Percentiles rank a stretch among this genome's conserved stretches.
Conservation (phyloP, 2,113 vertebrate genomes). For the Apaloderma vittatum region DNA sequence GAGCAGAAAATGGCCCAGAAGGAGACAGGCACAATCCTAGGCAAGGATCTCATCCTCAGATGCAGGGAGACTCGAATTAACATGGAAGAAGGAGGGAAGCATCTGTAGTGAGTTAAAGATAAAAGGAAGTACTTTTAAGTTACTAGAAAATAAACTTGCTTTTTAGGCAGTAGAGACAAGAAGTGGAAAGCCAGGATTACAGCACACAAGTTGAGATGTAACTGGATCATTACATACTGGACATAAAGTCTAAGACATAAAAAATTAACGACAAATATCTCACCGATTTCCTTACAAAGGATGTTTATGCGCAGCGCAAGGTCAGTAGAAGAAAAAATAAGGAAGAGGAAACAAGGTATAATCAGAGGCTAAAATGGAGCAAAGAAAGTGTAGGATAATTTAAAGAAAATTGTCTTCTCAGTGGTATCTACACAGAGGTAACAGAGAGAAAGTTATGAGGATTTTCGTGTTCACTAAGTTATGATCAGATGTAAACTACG, state of each 20-base stretch:
- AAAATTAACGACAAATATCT: constrained; percentile 39
- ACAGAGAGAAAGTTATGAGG: neutral
- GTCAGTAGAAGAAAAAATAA: neutral
- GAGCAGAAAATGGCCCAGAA: neutral
- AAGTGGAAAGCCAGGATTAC: neutral
- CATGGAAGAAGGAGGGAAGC: neutral
- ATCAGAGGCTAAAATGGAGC: neutral
- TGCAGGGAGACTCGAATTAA: neutral
- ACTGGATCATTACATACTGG: constrained; percentile 25
- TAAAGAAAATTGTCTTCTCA: neutral
- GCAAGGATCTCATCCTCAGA: neutral
- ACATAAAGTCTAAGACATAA: constrained; percentile 25
- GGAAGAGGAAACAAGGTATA: neutral
- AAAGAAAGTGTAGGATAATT: neutral
- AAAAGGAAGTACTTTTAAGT: neutral
- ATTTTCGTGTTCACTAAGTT: neutral
- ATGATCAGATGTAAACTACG: neutral
- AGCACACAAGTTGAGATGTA: neutral
- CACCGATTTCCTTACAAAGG: neutral
- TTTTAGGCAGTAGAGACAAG: constrained; percentile 4
- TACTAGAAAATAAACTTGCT: constrained; percentile 35
- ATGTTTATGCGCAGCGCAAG: neutral
- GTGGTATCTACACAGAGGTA: neutral
- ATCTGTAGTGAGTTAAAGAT: constrained; percentile 7
- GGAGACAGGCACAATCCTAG: neutral